Base-by-base conservation (phyloP, 2,113 vertebrate genomes). In the Myotis davidii region DNA sequence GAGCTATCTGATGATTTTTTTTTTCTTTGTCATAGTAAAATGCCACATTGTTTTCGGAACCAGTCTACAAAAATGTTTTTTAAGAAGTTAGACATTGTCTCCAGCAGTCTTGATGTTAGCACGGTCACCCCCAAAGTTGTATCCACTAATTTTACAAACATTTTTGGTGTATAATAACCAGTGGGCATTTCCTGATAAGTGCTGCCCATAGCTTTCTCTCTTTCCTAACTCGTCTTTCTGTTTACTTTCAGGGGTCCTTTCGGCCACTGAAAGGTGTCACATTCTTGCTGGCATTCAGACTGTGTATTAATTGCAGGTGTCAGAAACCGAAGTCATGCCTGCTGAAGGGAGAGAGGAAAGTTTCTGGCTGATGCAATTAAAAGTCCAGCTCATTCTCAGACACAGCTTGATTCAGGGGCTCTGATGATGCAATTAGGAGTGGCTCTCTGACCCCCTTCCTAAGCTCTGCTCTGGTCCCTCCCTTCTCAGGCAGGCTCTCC, bases 171-270 rank as follows among this genome's bases (percentile, higher is more conserved):
- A 1, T 82, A 16, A 76, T 13, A 65, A 34, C 39, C 12, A 5
- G 4, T 6, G 56, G 81, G 74, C 27, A 20, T 93, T 88, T 85
- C 6, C 48, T 86, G 21, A 65, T 91, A 90, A 93, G 69, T 10
- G 14, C 20, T 82, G 6, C 20, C 42, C 42, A 14, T 79, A 32
- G 10, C 42, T 85, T 74, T 88, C 11, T 77, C 5, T 88, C 27
- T 88, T 83, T 61, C 14, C 34, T 74, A 61, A 77, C 45, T 73
- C 76, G 70, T 85, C 70, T 85, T 86, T 88, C 82, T 93, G 13
- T 82, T 86, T 93, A 72, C 77, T 94, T 94, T 95, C n/a, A 48
- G 64, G 65, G 45, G 32, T 61, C 34, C 34, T 91, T 83, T 89
- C 76, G 56, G 82, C 54, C 54, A 77, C 34, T 39, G 86, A 81